Evolutionary conservation across 2,113 vertebrate species (phyloP), one percentile per base, ranked within the genome.

Genomic region (Lucifuga dentata): DNA sequence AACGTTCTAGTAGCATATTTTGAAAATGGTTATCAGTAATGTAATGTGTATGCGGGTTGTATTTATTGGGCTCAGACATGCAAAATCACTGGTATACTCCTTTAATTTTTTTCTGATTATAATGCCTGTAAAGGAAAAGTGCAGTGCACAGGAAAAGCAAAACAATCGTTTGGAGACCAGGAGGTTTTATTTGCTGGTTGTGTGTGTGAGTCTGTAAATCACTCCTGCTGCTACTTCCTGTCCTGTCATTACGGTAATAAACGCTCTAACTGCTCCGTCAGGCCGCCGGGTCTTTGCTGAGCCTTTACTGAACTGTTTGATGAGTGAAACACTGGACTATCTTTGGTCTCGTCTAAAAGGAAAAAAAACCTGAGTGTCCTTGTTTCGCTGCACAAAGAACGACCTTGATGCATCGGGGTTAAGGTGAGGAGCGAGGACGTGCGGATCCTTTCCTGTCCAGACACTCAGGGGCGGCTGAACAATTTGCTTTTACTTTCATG

Each of bases 381-480:
- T 69, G 65, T 51, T 64, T 50, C 49, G 24, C 33, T 35, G 48
- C 3, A 39, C 46, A 61, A 19, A 52, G 24, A 23, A 53, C 63
- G 58, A 86, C 83, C 83, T 86, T 73, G 26, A 73, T 64, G 35
- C 50, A 59, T 33, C 41, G 44, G 53, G 71, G 70, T 72, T 73
- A 74, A 81, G 69, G 45, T 68, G 70, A 81, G 29, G 59, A 68
- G 71, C 76, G 65, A 72, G 67, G 72, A 84, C 46, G 44, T 15
- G 44, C 57, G 16, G 66, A 63, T 24, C 32, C 29, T 45, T 65
- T 21, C 53, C 64, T 40, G 66, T 23, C 29, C 9, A 6, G 13
- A 46, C 38, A 15, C 63, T 68, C 62, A 63, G 66, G 38, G 73
- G 58, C 33, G 36, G 15, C 68, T 49, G 63, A 49, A 41, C 60